Base-by-base conservation (phyloP, 2,888 invertebrate species). In the Drosophila nigritarsus region DNA sequence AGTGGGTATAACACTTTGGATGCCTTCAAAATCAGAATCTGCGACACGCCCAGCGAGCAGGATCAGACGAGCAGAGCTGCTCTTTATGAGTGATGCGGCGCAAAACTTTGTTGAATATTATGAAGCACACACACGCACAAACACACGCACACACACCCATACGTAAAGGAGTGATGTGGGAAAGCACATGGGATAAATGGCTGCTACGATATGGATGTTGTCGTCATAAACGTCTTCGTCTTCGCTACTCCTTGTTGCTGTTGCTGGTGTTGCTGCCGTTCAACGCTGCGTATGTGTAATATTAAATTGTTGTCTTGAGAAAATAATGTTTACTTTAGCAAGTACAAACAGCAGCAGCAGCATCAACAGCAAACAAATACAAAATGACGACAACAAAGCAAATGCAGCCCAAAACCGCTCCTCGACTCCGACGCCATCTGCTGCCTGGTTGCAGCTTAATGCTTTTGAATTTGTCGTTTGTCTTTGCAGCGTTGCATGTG, bases 391-490 rank as follows among this genome's bases (percentile, higher is more conserved):
- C 45, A 45, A 45, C 45, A 45, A 24, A 24, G 45, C 15, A 45
- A 45, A 45, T 45, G 24, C 45, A 45, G 8, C 24, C 15, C 24
- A 45, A 45, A 24, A 24, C 24, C 24, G 24, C 27, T 4, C 45
- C 15, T 24, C 24, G 24, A 8, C 8, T 8, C 18, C 3, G 8
- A 6, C 24, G 4, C 24, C 24, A 15, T 15, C 24, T 24, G 65
- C 24, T 18, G 45, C 24, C 32, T 62, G 51, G 60, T 42, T 61
- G 70, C 60, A 86, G 88, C 86, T 84, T 84, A 88, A 88, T 87
- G 82, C 87, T 84, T 84, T 80, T 75, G 89, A 87, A 85, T 87
- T 87, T 82, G 85, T 84, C 87, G 84, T 86, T 89, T 86, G 89
- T 84, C 89, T 81, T 75, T 76, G 73, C 76, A 72, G 75, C 85